phyloP scores from a whole-genome alignment of 2,797 vertebrate species.

The Bradypodion pumilum region DNA sequence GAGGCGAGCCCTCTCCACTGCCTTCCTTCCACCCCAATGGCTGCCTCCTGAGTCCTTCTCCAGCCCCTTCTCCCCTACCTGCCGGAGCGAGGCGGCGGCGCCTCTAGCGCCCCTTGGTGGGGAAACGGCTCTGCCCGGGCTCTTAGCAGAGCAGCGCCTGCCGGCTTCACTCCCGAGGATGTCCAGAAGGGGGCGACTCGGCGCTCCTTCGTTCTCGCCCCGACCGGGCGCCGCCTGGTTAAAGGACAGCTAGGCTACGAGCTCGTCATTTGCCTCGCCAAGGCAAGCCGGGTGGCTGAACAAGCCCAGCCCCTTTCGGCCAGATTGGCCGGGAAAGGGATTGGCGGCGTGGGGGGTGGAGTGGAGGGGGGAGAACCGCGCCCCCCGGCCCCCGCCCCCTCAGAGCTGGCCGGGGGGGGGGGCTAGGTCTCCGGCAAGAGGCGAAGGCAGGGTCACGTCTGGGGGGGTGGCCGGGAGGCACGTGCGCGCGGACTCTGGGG shows the following conservation, averaged over 20 bases:
- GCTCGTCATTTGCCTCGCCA: constrained; percentile 43
- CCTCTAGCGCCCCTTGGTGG: too few relatives aligned
- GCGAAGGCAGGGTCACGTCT: not conserved
- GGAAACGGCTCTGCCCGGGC: too few relatives aligned
- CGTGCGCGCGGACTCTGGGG: not conserved
- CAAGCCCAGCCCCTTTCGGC: constrained; percentile 43
- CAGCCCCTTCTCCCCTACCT: not conserved
- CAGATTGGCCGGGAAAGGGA: constrained; percentile 35
- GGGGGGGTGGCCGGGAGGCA: not conserved
- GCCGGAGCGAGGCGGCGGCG: too few relatives aligned
- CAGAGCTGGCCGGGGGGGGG: constrained; percentile 46
- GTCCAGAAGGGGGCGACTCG: too few relatives aligned
- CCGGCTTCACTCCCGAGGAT: too few relatives aligned
- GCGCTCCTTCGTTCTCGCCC: not conserved
- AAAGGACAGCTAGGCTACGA: too few relatives aligned
- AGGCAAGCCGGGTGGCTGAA: constrained; percentile 32
- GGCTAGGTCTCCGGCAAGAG: constrained; percentile 29
- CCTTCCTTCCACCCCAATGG: not conserved
- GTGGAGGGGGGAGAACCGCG: constrained; percentile 29
- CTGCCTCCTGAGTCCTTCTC: not conserved
- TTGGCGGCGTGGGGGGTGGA: not conserved
- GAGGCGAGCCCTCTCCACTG: not conserved
- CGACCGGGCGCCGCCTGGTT: constrained; percentile 36
- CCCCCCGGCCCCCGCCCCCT: too few relatives aligned
- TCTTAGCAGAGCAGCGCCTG: too few relatives aligned